These are phyloP conservation scores for Rhingia rostrata DNA, from an alignment of 2,888 invertebrate species.

Conservation along the genomic window DNA sequence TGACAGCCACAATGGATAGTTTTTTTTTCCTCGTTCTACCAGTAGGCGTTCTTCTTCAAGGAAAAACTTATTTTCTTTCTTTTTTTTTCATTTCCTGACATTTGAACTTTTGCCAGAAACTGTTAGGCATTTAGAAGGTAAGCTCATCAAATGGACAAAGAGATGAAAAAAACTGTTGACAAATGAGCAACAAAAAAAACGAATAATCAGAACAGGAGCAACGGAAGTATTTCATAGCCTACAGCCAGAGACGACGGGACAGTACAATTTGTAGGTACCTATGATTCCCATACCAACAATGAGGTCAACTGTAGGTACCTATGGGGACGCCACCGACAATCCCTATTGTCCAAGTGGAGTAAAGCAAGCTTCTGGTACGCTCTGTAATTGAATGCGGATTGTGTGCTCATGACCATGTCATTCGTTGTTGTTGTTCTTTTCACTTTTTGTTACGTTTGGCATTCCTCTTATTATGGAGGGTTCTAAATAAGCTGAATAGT, in stretches of 20 bases:
- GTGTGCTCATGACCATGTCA: slow-evolving; percentile 24
- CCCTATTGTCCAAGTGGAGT: background rate
- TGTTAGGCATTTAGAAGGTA: slow-evolving; percentile 19
- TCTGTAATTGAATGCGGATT: slow-evolving; percentile 42
- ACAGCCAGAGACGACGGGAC: slow-evolving; percentile 36
- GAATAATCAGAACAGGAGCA: slow-evolving; percentile 4
- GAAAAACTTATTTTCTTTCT: background rate
- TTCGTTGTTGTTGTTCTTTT: slow-evolving; percentile 37
- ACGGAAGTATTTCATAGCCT: slow-evolving; percentile 7
- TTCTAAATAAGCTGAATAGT: slow-evolving; percentile 20
- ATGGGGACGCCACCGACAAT: background rate
- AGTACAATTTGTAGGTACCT: background rate
- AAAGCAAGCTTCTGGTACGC: slow-evolving; percentile 11
- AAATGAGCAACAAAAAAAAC: slow-evolving; percentile 12
- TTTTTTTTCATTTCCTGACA: slow-evolving; percentile 50
- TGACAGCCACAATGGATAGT: slow-evolving; percentile 11
- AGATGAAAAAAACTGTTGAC: slow-evolving; percentile 31
- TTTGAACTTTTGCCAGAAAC: slow-evolving; percentile 38
- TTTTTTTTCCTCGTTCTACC: background rate
- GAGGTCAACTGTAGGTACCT: slow-evolving; percentile 4
- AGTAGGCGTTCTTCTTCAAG: background rate
- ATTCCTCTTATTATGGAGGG: slow-evolving; percentile 21
- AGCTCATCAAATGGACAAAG: slow-evolving; percentile 7
- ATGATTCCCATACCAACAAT: background rate
- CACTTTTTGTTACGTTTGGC: slow-evolving; percentile 12